Conservation (phyloP, 30 jellyfish, hydroid and myxozoan genomes). For the Clytia hemisphaerica region DNA sequence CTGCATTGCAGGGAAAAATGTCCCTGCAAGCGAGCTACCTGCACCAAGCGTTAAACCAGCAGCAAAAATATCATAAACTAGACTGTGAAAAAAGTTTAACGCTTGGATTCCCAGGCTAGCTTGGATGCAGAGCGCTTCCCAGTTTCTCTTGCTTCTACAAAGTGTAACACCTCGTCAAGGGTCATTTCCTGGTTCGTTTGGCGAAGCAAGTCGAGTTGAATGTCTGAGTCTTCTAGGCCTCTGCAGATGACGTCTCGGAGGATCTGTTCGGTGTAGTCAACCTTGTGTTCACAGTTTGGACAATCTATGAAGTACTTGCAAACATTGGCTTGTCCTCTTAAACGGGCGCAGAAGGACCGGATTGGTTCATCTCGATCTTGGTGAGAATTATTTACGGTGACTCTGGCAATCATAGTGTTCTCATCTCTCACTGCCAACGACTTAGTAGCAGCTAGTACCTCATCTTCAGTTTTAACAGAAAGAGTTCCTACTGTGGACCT, state of each 20-base stretch:
- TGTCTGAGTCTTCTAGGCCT: constrained; percentile 9
- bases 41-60: too few relatives aligned
- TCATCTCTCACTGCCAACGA: constrained; percentile 2
- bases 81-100: too few relatives aligned
- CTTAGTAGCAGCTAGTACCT: not conserved
- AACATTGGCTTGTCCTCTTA: constrained; percentile 17
- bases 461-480: not conserved
- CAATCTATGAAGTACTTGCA: constrained; percentile 12
- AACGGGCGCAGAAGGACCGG: constrained; percentile 24
- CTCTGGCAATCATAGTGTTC: constrained; percentile 29
- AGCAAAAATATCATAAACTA: too few relatives aligned
- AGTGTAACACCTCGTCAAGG: constrained; percentile 1
- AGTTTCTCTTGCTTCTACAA: not conserved
- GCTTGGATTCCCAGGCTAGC: too few relatives aligned
- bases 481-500: constrained; percentile 11
- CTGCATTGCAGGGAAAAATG: too few relatives aligned
- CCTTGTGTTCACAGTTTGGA: constrained; percentile 1
- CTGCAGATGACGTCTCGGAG: constrained; percentile 18
- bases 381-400: too few relatives aligned
- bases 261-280: constrained; percentile 12
- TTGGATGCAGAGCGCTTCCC: constrained; percentile 3
- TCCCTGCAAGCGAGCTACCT: too few relatives aligned
- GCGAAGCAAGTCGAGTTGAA: constrained; percentile 24
- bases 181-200: constrained; percentile 14
- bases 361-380: constrained; percentile 10